Evolutionary conservation across 2,113 vertebrate genomes (phyloP).

Genomic region (Nothoprocta perdicaria): DNA sequence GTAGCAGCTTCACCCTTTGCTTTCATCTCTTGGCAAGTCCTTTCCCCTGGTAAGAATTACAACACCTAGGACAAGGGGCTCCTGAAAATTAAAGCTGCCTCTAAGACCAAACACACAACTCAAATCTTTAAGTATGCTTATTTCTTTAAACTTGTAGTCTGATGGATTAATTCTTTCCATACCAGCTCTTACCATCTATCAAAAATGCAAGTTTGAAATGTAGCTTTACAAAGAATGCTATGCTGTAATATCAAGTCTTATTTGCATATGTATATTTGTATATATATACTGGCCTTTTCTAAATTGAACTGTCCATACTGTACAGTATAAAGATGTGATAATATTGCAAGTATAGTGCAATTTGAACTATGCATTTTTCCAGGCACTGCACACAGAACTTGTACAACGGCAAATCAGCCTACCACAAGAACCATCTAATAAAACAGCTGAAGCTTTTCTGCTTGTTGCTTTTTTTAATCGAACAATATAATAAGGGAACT

Average conservation of each 20-base stretch:
- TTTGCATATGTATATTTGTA: background rate
- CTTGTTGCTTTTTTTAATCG: fast-evolving
- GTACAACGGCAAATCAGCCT: background rate
- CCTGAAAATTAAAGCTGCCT: background rate
- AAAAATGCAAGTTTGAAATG: background rate
- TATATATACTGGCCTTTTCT: background rate
- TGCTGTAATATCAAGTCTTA: background rate
- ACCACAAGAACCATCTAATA: background rate
- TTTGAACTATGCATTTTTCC: background rate
- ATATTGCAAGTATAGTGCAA: background rate
- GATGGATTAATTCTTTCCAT: background rate
- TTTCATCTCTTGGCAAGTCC: background rate
- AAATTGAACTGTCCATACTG: background rate
- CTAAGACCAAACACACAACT: background rate
- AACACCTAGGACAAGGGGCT: background rate
- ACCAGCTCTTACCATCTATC: background rate
- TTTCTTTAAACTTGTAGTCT: background rate
- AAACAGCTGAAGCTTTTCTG: background rate
- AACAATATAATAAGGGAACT: background rate
- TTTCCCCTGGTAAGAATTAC: background rate
- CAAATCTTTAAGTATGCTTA: fast-evolving
- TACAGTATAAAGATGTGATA: background rate
- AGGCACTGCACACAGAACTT: background rate
- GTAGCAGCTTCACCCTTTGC: background rate
- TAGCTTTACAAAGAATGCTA: background rate